A percentile compares a stretch with the other conserved stretches of the same genome.
These are phyloP conservation scores for Ginglymostoma cirratum DNA, from an alignment of 2,113 vertebrate genomes.

Conservation along the genomic window DNA sequence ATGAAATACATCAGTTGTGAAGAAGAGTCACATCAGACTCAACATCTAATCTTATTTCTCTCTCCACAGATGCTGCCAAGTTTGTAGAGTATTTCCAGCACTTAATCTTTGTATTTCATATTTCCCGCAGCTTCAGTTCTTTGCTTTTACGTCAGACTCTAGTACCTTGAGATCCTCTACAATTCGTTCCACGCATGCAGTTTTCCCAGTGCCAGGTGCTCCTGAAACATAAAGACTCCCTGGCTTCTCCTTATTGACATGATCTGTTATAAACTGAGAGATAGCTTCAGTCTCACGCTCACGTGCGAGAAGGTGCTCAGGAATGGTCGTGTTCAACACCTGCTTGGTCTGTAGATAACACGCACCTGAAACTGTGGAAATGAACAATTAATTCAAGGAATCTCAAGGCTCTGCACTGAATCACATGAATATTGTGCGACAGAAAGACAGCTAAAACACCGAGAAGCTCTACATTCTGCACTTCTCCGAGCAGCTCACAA, in stretches of 20 bases:
- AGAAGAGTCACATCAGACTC: not conserved
- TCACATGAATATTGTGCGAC: not conserved
- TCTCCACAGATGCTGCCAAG: not conserved
- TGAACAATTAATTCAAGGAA: not conserved
- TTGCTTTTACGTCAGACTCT: not conserved
- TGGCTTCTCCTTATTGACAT: conserved; percentile 53
- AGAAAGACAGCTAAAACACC: too few species aligned
- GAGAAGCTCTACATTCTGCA: not conserved
- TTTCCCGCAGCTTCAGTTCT: not conserved
- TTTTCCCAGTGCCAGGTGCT: conserved; percentile 87
- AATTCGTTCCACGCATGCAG: conserved; percentile 74
- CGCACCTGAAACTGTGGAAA: conserved; percentile 53
- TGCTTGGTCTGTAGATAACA: conserved; percentile 74
- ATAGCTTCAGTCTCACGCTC: conserved; percentile 65
- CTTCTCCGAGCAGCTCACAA: not conserved
- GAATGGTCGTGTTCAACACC: conserved; percentile 73
- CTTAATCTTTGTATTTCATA: not conserved
- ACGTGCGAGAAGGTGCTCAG: conserved; percentile 69
- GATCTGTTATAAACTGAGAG: conserved; percentile 65
- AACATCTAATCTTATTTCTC: not conserved
- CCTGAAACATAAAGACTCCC: conserved; percentile 90
- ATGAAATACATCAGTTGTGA: too few species aligned
- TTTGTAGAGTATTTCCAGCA: not conserved
- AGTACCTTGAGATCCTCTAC: conserved; percentile 75
- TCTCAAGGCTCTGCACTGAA: not conserved